Conservation (phyloP, 1,140 invertebrate genomes). For the Nomia melanderi region DNA sequence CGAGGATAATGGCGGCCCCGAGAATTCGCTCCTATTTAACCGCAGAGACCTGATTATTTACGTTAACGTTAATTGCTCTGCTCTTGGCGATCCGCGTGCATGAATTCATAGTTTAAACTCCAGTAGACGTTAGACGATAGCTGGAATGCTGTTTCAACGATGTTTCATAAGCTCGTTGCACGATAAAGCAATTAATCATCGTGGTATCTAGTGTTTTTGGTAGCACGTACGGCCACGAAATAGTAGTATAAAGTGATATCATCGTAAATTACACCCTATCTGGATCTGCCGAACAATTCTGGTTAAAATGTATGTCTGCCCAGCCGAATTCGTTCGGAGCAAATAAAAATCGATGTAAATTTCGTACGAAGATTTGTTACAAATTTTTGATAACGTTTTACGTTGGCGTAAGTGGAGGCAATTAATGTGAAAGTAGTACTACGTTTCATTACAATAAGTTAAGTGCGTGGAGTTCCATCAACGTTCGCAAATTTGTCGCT, state of each 20-base stretch:
- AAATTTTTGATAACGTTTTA: neutral
- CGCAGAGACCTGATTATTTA: conserved; percentile 1
- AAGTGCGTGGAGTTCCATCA: no score
- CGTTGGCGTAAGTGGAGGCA: neutral
- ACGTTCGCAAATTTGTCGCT: no score
- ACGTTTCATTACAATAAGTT: no score
- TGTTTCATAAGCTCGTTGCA: conserved; percentile 23
- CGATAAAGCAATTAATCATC: conserved; percentile 45
- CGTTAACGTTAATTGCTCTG: neutral
- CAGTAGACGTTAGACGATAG: conserved; percentile 14
- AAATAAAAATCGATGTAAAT: conserved; percentile 18
- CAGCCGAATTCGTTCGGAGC: neutral
- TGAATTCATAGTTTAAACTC: conserved; percentile 14
- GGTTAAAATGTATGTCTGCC: neutral
- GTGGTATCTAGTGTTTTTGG: conserved; percentile 31
- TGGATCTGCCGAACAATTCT: conserved; percentile 19
- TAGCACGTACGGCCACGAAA: conserved; percentile 21
- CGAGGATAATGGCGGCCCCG: neutral
- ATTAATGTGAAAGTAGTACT: no score
- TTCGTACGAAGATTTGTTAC: neutral
- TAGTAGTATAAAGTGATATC: conserved; percentile 1
- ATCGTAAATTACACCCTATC: conserved; percentile 26
- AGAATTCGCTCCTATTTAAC: neutral
- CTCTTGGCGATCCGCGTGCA: no score
- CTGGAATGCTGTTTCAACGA: conserved; percentile 14